phyloP scores from a whole-genome alignment of 2,888 invertebrate genomes.

The Drosophila niveifrons region DNA sequence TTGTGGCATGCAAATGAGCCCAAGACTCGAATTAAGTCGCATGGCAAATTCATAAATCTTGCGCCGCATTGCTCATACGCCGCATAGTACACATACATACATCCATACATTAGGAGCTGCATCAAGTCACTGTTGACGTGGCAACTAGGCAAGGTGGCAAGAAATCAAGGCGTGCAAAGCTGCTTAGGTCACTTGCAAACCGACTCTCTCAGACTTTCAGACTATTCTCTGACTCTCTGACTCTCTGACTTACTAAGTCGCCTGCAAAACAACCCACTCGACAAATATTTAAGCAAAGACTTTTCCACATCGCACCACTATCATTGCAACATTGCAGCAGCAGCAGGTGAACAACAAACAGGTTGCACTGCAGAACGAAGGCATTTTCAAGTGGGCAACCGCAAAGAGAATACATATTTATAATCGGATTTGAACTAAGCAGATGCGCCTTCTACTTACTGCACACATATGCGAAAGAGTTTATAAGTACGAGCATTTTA shows the following conservation, averaged over 20 bases:
- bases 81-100: constrained; percentile 14
- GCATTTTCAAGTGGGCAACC: constrained; percentile 8
- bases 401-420: constrained; percentile 10
- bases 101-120: constrained; percentile 5
- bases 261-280: constrained; percentile 73
- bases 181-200: constrained; percentile 43
- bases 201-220: constrained; percentile 10
- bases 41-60: constrained; percentile 69
- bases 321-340: constrained; percentile 8
- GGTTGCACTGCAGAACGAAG: background rate
- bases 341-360: background rate
- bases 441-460: background rate
- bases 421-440: constrained; percentile 23
- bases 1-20: constrained; percentile 51
- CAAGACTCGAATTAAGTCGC: constrained; percentile 34
- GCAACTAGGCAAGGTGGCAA: constrained; percentile 1
- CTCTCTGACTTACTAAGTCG: constrained; percentile 24
- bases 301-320: constrained; percentile 9
- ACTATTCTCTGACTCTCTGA: background rate
- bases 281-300: constrained; percentile 55
- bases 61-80: constrained; percentile 53
- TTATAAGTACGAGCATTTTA: background rate
- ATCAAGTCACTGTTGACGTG: background rate
- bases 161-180: constrained; percentile 39
- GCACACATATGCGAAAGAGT: background rate